A percentile compares a stretch with the other conserved stretches of the same genome.
Conservation (phyloP, 1,140 invertebrate species). For the Rhopalosiphum maidis region DNA sequence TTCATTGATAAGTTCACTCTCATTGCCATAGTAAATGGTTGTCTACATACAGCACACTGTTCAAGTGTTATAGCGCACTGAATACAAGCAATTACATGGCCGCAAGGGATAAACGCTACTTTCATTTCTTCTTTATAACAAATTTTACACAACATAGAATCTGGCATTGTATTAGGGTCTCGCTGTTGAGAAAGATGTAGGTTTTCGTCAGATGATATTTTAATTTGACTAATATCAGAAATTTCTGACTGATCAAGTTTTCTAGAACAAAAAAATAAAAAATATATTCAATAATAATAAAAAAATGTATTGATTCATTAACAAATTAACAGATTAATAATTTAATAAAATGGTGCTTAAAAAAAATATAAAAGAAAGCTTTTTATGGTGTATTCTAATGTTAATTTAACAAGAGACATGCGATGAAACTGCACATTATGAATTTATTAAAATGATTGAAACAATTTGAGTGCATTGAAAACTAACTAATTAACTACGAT, state of each 20-base stretch:
- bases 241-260: conserved; percentile 6
- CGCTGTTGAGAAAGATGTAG: background rate
- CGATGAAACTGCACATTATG: background rate
- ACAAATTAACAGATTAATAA: background rate
- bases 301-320: background rate
- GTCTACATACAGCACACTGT: conserved; percentile 83
- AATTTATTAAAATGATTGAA: background rate
- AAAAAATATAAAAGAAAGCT: background rate
- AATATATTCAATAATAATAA: background rate
- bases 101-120: conserved; percentile 86
- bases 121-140: conserved; percentile 82
- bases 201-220: background rate
- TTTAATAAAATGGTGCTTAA: background rate
- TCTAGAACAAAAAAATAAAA: conserved; percentile 25
- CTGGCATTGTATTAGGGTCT: conserved; percentile 32
- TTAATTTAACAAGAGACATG: background rate
- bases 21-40: conserved; percentile 74
- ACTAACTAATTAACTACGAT: background rate
- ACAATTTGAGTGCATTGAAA: background rate
- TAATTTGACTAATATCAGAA: background rate
- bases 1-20: conserved; percentile 69
- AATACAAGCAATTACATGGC: conserved; percentile 86
- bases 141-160: conserved; percentile 68
- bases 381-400: background rate
- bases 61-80: conserved; percentile 80